phyloP scores from a whole-genome alignment of 1,140 invertebrate species.

The Elymnias hypermnestra region DNA sequence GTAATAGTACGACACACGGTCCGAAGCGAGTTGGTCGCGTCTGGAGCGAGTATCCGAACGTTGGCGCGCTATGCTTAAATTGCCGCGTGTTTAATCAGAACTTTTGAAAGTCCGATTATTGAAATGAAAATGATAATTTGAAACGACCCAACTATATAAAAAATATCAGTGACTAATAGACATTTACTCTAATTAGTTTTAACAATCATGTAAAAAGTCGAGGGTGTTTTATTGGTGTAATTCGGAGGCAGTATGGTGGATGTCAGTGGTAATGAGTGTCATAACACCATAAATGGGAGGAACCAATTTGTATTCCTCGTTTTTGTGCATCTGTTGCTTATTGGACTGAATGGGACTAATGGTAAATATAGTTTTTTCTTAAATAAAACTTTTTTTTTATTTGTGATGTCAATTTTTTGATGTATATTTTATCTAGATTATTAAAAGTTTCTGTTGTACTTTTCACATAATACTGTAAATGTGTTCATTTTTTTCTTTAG shows the following conservation, averaged over 20 bases:
- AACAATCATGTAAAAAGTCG: slow-evolving; percentile 5
- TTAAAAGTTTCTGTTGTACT: no score
- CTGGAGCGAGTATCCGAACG: slow-evolving; percentile 24
- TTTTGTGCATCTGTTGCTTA: slow-evolving; percentile 68
- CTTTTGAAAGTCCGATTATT: slow-evolving; percentile 43
- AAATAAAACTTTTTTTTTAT: neutral
- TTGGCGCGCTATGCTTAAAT: slow-evolving; percentile 34
- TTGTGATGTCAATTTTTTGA: neutral
- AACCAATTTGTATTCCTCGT: slow-evolving; percentile 70
- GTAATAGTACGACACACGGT: slow-evolving; percentile 62
- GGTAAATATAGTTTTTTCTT: slow-evolving; percentile 47
- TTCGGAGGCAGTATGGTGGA: slow-evolving; percentile 69
- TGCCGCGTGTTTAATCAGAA: slow-evolving; percentile 44
- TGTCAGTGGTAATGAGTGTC: slow-evolving; percentile 68
- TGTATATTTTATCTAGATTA: no score
- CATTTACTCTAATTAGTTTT: slow-evolving; percentile 9
- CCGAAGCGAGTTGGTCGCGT: slow-evolving; percentile 49
- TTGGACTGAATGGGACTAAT: slow-evolving; percentile 70
- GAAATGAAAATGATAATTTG: slow-evolving; percentile 29
- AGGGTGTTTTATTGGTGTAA: slow-evolving; percentile 41
- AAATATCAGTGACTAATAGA: slow-evolving; percentile 21
- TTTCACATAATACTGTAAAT: no score
- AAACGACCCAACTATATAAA: slow-evolving; percentile 10
- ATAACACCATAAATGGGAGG: slow-evolving; percentile 66
- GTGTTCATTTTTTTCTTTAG: no score